A percentile compares a stretch with the other conserved stretches of the same genome.
Conservation (phyloP, 2,888 invertebrate genomes). For the Caprella mutica region DNA sequence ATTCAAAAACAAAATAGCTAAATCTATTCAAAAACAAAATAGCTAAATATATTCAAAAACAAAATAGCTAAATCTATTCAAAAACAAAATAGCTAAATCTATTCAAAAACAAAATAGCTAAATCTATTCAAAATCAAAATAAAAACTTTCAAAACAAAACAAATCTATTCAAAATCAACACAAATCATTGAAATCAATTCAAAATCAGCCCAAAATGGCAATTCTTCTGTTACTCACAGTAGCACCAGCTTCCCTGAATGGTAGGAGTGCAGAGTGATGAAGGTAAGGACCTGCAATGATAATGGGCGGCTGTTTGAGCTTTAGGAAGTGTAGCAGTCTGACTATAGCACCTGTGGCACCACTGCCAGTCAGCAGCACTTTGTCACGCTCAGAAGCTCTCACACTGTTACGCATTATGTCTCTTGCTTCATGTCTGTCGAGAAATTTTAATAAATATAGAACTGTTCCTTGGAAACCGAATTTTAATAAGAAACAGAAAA, state of each 20-base stretch:
- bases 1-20: no score
- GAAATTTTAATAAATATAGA: no score
- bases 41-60: no score
- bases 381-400: conserved; percentile 68
- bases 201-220: no score
- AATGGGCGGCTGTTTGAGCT: conserved; percentile 45
- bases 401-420: conserved; percentile 65
- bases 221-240: conserved; percentile 53
- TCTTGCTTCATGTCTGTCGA: conserved; percentile 65
- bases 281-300: conserved; percentile 47
- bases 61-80: no score
- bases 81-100: no score
- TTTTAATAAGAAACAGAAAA: no score
- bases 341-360: conserved; percentile 66
- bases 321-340: conserved; percentile 59
- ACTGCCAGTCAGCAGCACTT: conserved; percentile 59
- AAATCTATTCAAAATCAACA: no score
- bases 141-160: neutral
- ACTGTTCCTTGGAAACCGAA: no score
- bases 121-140: neutral
- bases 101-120: neutral
- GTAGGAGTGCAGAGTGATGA: conserved; percentile 61
- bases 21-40: no score
- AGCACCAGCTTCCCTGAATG: conserved; percentile 69
- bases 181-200: no score